Conservation (phyloP, 2,888 invertebrate genomes). For the Petrophora chlorosata region DNA sequence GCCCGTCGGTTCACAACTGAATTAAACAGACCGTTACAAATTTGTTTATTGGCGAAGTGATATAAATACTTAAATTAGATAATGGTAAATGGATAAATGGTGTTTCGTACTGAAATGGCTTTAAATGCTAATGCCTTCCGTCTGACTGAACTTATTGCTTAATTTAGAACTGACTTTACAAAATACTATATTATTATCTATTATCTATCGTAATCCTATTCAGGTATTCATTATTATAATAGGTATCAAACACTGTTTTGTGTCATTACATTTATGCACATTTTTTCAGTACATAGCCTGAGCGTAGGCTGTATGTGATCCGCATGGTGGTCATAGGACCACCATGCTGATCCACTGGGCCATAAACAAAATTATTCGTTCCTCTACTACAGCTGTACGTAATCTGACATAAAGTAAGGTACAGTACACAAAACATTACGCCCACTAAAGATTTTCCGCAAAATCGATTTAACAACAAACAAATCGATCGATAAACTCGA, state of each 20-base stretch:
- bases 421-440: constrained; percentile 37
- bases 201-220: constrained; percentile 3
- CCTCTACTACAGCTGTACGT: constrained; percentile 3
- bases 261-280: too few species aligned
- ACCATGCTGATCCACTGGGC: too few species aligned
- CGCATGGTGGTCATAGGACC: too few species aligned
- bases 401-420: constrained; percentile 19
- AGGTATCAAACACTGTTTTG: too few species aligned
- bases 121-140: constrained; percentile 46
- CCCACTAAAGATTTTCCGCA: constrained; percentile 47
- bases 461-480: constrained; percentile 51
- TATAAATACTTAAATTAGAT: constrained; percentile 63
- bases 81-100: constrained; percentile 51
- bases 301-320: too few species aligned
- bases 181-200: constrained; percentile 16
- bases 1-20: constrained; percentile 61
- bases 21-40: constrained; percentile 73
- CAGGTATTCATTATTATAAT: background rate
- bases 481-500: constrained; percentile 46
- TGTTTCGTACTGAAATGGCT: constrained; percentile 43
- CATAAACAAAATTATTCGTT: background rate
- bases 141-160: constrained; percentile 27
- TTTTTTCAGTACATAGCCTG: too few species aligned
- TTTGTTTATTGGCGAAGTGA: constrained; percentile 59
- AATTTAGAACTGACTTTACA: constrained; percentile 26